Percentiles rank a stretch among this genome's conserved stretches.
Conservation (phyloP, 2,888 invertebrate species). For the Oscheius sp. region DNA sequence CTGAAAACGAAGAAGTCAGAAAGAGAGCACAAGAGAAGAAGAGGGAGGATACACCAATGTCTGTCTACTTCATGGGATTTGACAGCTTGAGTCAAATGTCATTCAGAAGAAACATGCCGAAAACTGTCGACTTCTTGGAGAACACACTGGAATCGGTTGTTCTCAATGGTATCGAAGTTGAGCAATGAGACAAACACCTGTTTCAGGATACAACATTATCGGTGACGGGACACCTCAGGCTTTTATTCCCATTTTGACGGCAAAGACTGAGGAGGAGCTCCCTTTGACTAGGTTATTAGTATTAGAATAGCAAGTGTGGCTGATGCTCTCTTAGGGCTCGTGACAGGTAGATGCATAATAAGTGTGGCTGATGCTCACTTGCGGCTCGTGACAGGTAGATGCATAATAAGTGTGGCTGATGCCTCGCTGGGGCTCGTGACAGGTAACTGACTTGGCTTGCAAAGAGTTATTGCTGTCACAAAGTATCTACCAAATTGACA, state of each 20-base stretch:
- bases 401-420: no score
- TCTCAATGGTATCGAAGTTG: conserved; percentile 61
- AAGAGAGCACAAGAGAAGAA: conserved; percentile 9
- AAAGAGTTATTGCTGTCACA: no score
- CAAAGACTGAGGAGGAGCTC: conserved; percentile 74
- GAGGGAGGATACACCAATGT: conserved; percentile 41
- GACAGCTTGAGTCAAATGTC: conserved; percentile 89
- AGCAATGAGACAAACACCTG: not conserved
- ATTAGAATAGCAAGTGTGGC: not conserved
- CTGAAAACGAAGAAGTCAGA: conserved; percentile 12
- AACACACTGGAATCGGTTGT: conserved; percentile 64
- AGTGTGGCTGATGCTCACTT: no score
- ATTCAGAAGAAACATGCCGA: conserved; percentile 84
- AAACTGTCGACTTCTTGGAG: conserved; percentile 81
- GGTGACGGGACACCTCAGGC: conserved; percentile 76
- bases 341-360: no score
- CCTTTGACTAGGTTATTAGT: conserved; percentile 71
- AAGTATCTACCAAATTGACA: no score
- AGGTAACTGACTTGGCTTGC: no score
- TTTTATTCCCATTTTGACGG: conserved; percentile 75
- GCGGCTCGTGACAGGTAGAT: no score
- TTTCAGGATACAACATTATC: conserved; percentile 75
- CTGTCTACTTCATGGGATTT: conserved; percentile 79
- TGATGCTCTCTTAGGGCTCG: no score
- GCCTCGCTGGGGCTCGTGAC: no score